phyloP scores from a whole-genome alignment of 2,113 vertebrate genomes.

The Glaucidium brasilianum region DNA sequence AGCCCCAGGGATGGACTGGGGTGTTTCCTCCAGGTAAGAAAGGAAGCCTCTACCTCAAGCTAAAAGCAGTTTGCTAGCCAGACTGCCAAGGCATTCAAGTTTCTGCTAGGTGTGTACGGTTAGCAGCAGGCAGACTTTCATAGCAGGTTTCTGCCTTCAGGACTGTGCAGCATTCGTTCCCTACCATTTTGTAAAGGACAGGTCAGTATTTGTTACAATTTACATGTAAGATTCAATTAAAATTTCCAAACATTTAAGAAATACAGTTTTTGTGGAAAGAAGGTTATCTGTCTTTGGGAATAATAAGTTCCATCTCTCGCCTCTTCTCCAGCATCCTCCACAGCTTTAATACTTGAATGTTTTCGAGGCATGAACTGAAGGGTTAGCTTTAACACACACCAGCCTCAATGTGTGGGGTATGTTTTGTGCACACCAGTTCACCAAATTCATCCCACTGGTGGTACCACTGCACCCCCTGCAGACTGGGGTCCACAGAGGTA shows the following conservation, averaged over 20 bases:
- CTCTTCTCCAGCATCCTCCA: background rate
- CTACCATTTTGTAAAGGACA: background rate
- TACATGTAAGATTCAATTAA: background rate
- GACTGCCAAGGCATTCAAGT: background rate
- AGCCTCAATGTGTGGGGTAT: rapidly evolving
- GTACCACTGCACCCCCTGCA: background rate
- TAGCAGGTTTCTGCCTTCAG: background rate
- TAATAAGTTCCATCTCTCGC: background rate
- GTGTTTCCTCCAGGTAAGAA: background rate
- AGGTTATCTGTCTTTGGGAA: background rate
- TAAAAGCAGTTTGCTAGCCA: background rate
- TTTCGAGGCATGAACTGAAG: background rate
- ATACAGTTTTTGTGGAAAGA: background rate
- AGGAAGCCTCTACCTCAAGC: background rate
- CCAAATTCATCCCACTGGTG: background rate
- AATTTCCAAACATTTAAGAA: background rate
- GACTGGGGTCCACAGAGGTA: background rate
- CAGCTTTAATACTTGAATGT: background rate
- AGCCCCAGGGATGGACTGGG: background rate
- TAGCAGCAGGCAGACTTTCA: background rate
- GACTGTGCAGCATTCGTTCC: background rate
- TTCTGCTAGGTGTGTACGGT: background rate
- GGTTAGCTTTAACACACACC: background rate
- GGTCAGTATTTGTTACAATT: background rate
- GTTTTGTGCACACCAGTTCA: background rate